Percentiles rank a stretch among this genome's conserved stretches.
These are phyloP conservation scores for Saxidomus purpurata DNA, from an alignment of 1,140 invertebrate species.

Conservation along the genomic window DNA sequence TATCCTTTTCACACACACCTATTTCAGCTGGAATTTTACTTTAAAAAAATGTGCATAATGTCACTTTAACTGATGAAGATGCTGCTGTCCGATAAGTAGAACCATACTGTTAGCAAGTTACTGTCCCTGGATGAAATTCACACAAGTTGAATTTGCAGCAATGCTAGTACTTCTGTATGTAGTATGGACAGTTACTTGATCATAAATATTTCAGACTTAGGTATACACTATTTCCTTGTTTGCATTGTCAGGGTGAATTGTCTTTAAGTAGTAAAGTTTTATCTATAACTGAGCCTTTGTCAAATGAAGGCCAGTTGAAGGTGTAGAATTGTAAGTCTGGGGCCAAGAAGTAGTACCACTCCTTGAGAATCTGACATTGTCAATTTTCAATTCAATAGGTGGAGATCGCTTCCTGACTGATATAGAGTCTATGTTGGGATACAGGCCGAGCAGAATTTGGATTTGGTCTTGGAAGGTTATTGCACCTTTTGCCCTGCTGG, in stretches of 20 bases:
- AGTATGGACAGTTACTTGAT: too few relatives aligned
- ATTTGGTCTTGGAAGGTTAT: constrained; percentile 93
- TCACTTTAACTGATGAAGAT: too few relatives aligned
- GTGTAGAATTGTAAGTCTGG: background rate
- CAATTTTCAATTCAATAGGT: constrained; percentile 72
- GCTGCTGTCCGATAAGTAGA: too few relatives aligned
- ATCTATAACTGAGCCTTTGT: background rate
- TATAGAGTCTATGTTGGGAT: constrained; percentile 83
- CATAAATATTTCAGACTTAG: too few relatives aligned
- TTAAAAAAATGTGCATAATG: too few relatives aligned
- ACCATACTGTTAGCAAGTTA: too few relatives aligned
- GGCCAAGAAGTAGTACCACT: background rate
- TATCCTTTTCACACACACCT: too few relatives aligned
- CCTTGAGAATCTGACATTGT: background rate
- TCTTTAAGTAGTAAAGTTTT: background rate
- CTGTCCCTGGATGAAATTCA: too few relatives aligned
- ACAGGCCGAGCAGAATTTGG: constrained; percentile 87
- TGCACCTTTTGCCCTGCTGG: constrained; percentile 91
- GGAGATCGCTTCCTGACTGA: constrained; percentile 81
- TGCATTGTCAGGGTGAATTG: background rate
- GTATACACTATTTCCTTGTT: too few relatives aligned
- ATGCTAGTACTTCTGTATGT: too few relatives aligned
- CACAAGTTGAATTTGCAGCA: too few relatives aligned
- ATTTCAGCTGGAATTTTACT: too few relatives aligned
- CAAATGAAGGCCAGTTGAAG: background rate